Evolutionary conservation across 2,113 vertebrate species (phyloP), one percentile per base, ranked within the genome.

Genomic region (Egretta garzetta): DNA sequence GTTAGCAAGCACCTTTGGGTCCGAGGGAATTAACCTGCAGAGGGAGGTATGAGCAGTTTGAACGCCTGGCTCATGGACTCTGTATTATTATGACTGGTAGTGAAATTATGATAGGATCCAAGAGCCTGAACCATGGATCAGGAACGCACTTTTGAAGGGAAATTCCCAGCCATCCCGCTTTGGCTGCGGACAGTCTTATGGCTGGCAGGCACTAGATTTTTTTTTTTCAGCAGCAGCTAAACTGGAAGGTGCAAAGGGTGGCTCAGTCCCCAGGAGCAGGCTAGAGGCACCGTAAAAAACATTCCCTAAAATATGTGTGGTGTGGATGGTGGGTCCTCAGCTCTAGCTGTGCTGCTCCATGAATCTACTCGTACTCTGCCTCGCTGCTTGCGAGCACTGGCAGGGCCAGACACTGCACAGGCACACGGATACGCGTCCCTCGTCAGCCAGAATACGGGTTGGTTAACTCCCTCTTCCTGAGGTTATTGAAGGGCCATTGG

Each of bases 381-480:
- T 88, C 47, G 3, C 10, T 32, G 80, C n/a, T 76, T 35, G 77
- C 0, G 0, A 55, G 43, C 24, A 7, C 10, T 0, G 0, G 63
- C 33, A n/a, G 32, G 62, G 60, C 32, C 49, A 45, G 55, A 10
- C 43, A 16, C 59, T n/a, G 32, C 59, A 45, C 39, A 27, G 50
- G 55, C 47, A 37, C 30, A 2, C 6, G 13, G 77, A 26, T 30
- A 45, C 0, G 0, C 0, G 4, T 23, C 27, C 8, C 28, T 63
- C 3, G 1, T 45, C 86, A 77, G 75, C 27, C 55, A 71, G 56
- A 82, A 63, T 55, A 72, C 39, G 37, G 47, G 11, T 62, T 14
- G 8, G 24, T 55, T 86, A 75, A 17, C 22, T 59, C 35, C 49
- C 24, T 85, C 79, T 62, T 92, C 60, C 66, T 37, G 37, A 14